phyloP scores from a whole-genome alignment of 2,888 invertebrate genomes.

The Limenitis camilla region DNA sequence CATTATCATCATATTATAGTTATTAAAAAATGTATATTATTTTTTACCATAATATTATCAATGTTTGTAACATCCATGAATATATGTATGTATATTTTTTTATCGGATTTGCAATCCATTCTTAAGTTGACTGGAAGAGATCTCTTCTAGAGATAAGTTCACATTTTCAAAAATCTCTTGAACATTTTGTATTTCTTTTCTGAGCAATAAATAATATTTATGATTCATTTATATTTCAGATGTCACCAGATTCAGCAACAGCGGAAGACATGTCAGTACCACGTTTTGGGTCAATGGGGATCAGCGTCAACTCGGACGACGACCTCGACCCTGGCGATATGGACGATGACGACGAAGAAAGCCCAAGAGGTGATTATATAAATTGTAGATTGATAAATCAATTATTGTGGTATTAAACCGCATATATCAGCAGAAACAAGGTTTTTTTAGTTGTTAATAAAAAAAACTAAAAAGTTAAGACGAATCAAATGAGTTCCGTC shows the following conservation, averaged over 20 bases:
- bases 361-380: conserved; percentile 42
- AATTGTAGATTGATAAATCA: too few relatives aligned
- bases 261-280: conserved; percentile 42
- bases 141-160: too few relatives aligned
- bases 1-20: too few relatives aligned
- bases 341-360: conserved; percentile 54
- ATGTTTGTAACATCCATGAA: too few relatives aligned
- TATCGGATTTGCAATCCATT: too few relatives aligned
- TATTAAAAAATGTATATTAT: too few relatives aligned
- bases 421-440: background rate
- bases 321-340: conserved; percentile 55
- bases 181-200: background rate
- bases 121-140: too few relatives aligned
- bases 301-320: conserved; percentile 46
- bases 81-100: too few relatives aligned
- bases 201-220: background rate
- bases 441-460: too few relatives aligned
- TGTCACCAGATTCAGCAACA: conserved; percentile 48
- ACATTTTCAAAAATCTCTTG: background rate
- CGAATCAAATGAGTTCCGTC: too few relatives aligned
- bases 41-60: too few relatives aligned
- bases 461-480: too few relatives aligned
- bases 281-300: conserved; percentile 42
- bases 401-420: background rate
- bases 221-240: conserved; percentile 30